Evolutionary conservation across 2,113 vertebrate genomes (phyloP).

Genomic region (cat (Felis catus)): DNA sequence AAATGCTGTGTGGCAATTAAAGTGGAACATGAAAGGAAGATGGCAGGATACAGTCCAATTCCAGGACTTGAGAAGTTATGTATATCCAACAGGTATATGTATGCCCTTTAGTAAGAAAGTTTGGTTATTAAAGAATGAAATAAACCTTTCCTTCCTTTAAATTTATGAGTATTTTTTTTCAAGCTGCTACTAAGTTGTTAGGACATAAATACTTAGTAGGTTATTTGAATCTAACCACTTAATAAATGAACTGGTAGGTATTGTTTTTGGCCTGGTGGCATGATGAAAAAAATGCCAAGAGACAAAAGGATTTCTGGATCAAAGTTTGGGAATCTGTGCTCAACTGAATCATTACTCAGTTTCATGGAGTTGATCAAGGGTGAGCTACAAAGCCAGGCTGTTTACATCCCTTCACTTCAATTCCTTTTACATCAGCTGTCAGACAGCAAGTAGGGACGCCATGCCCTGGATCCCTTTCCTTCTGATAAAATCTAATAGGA

Average conservation of each 20-base stretch:
- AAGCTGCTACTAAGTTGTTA: not conserved
- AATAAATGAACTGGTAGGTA: not conserved
- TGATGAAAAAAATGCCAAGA: slow-evolving; percentile 10
- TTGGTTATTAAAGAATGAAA: slow-evolving; percentile 24
- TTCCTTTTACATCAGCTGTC: not conserved
- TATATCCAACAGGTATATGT: not conserved
- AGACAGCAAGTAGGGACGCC: not conserved
- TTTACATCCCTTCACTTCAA: not conserved
- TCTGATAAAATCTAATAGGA: not conserved
- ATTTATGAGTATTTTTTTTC: slow-evolving; percentile 1
- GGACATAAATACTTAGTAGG: not conserved
- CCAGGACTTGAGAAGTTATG: not conserved
- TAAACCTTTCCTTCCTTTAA: not conserved
- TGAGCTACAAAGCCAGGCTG: not conserved
- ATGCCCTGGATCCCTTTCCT: not conserved
- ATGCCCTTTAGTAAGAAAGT: not conserved
- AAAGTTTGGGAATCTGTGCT: slow-evolving; percentile 32
- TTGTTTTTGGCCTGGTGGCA: slow-evolving; percentile 17
- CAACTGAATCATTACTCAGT: not conserved
- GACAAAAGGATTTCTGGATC: slow-evolving; percentile 1
- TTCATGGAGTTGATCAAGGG: not conserved
- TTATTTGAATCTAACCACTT: slow-evolving; percentile 8
- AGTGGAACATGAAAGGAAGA: not conserved
- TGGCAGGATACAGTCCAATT: not conserved
- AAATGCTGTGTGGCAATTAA: not conserved